Percentiles rank a stretch among this genome's conserved stretches.
Evolutionary conservation across 2,888 invertebrate species (phyloP).

Genomic region (Polyploca ridens): DNA sequence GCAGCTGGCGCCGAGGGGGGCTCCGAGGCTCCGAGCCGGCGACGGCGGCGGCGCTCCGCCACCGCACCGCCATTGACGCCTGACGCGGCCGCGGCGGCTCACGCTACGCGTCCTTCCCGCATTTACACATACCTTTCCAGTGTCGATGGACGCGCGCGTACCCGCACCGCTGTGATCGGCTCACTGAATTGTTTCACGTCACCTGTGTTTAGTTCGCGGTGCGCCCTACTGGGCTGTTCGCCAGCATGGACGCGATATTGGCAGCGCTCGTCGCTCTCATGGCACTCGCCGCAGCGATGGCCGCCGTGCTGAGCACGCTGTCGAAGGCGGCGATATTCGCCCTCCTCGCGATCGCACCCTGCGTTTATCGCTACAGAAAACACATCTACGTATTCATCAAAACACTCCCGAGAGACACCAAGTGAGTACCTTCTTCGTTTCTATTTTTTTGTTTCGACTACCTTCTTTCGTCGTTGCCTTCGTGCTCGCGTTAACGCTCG

Average conservation of each 20-base stretch:
- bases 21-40: slow-evolving; percentile 26
- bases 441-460: slow-evolving; percentile 12
- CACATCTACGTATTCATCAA: slow-evolving; percentile 86
- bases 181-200: slow-evolving; percentile 49
- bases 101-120: slow-evolving; percentile 37
- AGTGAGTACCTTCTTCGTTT: slow-evolving; percentile 78
- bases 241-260: slow-evolving; percentile 83
- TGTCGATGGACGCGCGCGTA: slow-evolving; percentile 55
- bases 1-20: slow-evolving; percentile 64
- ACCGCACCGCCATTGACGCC: slow-evolving; percentile 60
- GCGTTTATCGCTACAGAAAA: slow-evolving; percentile 82
- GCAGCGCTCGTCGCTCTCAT: slow-evolving; percentile 80
- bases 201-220: slow-evolving; percentile 53
- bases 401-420: slow-evolving; percentile 87
- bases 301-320: slow-evolving; percentile 85
- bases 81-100: slow-evolving; percentile 50
- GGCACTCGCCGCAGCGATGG: slow-evolving; percentile 83
- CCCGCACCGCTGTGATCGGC: slow-evolving; percentile 42
- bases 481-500: background rate
- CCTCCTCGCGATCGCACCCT: slow-evolving; percentile 79
- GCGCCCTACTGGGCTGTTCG: slow-evolving; percentile 74
- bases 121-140: slow-evolving; percentile 50
- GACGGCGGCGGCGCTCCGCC: slow-evolving; percentile 27
- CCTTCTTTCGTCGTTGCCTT: background rate
- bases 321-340: slow-evolving; percentile 90